A percentile compares a stretch with the other conserved stretches of the same genome.
Conservation (phyloP, 2,113 vertebrate species). For the Tetrax tetrax region DNA sequence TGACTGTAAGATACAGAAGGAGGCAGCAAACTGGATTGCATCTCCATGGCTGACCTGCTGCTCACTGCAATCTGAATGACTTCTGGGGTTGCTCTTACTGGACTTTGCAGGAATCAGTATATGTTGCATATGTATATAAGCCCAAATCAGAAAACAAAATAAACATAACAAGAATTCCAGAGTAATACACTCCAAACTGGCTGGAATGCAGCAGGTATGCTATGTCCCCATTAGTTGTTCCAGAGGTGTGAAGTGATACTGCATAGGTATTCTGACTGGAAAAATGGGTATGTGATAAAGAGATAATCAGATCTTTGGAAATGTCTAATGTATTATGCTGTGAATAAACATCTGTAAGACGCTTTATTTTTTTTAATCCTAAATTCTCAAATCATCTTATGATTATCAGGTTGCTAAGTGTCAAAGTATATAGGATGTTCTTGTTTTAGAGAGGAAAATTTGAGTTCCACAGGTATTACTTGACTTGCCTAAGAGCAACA, state of each 20-base stretch:
- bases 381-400: background rate
- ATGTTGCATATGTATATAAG: background rate
- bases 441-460: background rate
- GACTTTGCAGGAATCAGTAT: background rate
- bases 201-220: background rate
- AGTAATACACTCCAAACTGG: background rate
- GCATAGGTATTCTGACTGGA: background rate
- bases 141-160: background rate
- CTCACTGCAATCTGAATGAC: background rate
- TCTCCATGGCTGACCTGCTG: background rate
- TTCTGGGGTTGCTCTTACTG: background rate
- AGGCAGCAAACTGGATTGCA: background rate
- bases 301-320: background rate
- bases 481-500: background rate
- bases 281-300: background rate
- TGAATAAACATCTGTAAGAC: background rate
- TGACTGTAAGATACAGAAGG: background rate
- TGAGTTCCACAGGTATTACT: background rate
- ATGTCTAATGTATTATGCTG: background rate
- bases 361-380: background rate
- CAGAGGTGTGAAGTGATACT: background rate
- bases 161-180: background rate
- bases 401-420: background rate
- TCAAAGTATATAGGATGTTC: background rate
- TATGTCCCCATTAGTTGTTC: background rate